These are phyloP conservation scores for Drosophila robusta DNA, from an alignment of 2,888 invertebrate species.

Conservation along the genomic window DNA sequence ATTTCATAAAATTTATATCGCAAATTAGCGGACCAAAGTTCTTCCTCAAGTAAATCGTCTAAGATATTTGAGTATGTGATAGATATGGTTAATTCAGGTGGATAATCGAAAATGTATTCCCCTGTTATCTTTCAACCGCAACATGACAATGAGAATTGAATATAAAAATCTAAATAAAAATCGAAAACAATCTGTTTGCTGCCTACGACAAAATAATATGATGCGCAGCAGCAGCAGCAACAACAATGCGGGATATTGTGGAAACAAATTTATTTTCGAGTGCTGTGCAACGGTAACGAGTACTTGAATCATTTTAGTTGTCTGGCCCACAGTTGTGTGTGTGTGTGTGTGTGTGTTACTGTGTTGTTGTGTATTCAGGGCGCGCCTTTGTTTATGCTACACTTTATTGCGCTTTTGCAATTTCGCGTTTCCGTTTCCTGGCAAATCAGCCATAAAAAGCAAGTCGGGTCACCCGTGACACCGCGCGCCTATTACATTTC, in stretches of 20 bases:
- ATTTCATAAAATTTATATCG: too few relatives aligned
- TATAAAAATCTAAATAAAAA: conserved; percentile 54
- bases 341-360: conserved; percentile 10
- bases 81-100: not conserved
- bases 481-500: conserved; percentile 80
- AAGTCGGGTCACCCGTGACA: conserved; percentile 60
- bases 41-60: too few relatives aligned
- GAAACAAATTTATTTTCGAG: conserved; percentile 77
- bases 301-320: conserved; percentile 64
- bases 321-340: conserved; percentile 16
- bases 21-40: too few relatives aligned
- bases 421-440: conserved; percentile 80
- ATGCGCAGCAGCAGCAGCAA: conserved; percentile 34
- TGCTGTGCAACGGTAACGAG: conserved; percentile 65
- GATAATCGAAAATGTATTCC: not conserved
- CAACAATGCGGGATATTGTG: conserved; percentile 49
- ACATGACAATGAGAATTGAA: conserved; percentile 52
- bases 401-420: conserved; percentile 82
- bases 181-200: conserved; percentile 60
- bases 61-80: not conserved
- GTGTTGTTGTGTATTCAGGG: conserved; percentile 64
- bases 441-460: conserved; percentile 80
- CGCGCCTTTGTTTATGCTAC: conserved; percentile 80
- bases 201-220: conserved; percentile 53
- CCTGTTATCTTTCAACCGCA: conserved; percentile 9